A percentile compares a stretch with the other conserved stretches of the same genome.
These are phyloP conservation scores for Cairina moschata DNA, from an alignment of 2,113 vertebrate species.

Conservation along the genomic window DNA sequence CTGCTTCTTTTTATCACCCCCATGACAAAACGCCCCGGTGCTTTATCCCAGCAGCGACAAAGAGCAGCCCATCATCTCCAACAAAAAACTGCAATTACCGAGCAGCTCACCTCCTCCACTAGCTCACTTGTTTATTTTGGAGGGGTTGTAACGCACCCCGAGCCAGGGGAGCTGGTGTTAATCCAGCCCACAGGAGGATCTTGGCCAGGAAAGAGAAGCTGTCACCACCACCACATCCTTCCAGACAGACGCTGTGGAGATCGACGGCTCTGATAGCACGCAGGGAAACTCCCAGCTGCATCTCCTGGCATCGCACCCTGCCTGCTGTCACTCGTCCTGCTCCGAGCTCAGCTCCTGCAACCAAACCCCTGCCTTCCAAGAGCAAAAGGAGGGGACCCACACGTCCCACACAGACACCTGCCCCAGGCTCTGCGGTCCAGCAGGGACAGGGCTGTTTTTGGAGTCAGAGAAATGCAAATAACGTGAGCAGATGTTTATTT, in stretches of 20 bases:
- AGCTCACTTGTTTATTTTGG: neutral
- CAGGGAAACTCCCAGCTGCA: neutral
- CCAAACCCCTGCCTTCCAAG: fast-evolving
- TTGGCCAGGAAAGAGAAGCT: neutral
- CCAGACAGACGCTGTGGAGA: neutral
- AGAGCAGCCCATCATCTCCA: neutral
- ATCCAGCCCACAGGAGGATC: neutral
- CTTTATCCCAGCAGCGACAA: neutral
- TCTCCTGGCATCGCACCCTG: neutral
- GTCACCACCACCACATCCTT: neutral
- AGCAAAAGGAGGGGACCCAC: neutral
- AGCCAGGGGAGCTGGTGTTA: neutral
- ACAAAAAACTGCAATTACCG: neutral
- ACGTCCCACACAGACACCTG: neutral
- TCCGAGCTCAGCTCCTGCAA: neutral
- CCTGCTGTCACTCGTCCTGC: neutral
- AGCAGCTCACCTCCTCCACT: neutral
- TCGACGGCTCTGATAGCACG: neutral
- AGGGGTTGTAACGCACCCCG: neutral
- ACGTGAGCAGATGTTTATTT: neutral
- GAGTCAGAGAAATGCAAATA: neutral
- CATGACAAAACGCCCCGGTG: too few species aligned
- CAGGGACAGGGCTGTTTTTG: neutral
- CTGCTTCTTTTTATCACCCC: neutral
- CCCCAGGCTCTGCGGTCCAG: neutral